Evolutionary conservation across 2,797 vertebrate genomes (phyloP), one percentile per base, ranked within the genome.

Genomic region (Bufotes viridis): DNA sequence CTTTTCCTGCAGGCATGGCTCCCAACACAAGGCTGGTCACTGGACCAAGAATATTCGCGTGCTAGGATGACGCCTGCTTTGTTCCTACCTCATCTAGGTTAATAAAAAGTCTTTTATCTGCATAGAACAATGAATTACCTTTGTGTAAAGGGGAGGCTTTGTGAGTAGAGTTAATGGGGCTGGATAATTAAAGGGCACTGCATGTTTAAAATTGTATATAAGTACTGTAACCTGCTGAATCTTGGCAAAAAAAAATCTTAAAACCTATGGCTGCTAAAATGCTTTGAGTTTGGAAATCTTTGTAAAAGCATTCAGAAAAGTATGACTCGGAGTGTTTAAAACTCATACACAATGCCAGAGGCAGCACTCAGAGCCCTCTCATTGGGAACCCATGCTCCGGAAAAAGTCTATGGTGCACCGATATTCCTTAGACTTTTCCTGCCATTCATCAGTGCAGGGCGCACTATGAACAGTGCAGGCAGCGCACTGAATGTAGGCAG

Each of bases 91-190:
- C 61, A 24, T 67, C 63, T 80, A 78, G 49, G 85, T 80, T 49
- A 86, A 87, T 81, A 87, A 72, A 17, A 42, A 81, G 63, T 15
- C 53, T 81, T 60, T 87, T 78, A 78, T 86, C 42, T 79, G 42
- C 24, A 12, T 61, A 18, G 55, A 60, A 87, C 78, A 81, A 82
- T 82, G 24, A 58, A 53, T 34, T 82, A 18, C 10, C 69, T 75
- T 82, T 82, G 79, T 87, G 57, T 14, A 10, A 29, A 14, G 6
- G 29, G 69, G 1, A 81, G 49, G 24, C 49, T n/a, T 20, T 34
- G 74, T 49, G 29, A 86, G 49, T 29, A 12, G 11, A 10, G 85
- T 57, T 87, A 81, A 87, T 87, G 15, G 29, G 78, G 26, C 34
- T 55, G 65, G 86, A 14, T 87, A 75, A 87, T 82, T 87, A 87